Evolutionary conservation across 2,797 vertebrate genomes (phyloP), one percentile per base, ranked within the genome.

Genomic region (Parambassis ranga): DNA sequence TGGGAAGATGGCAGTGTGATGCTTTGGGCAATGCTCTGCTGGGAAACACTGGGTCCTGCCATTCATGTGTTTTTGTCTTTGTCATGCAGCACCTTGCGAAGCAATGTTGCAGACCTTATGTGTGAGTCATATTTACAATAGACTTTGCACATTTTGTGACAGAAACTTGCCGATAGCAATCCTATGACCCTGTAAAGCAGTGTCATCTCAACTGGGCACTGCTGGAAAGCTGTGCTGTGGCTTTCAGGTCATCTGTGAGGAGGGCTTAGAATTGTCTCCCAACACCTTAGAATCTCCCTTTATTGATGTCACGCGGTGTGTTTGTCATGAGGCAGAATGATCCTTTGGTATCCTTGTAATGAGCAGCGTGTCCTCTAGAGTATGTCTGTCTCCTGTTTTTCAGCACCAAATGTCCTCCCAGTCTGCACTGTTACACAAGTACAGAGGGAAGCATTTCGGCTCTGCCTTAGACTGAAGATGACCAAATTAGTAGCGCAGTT

Each of bases 401-500:
- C 13, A 22, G 23, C 39, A 43, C 4, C 14, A 15, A 1, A 28
- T 26, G 5, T 28, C n/a, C 8, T 35, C 19, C 22, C 15, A 33
- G 24, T 4, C 24, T 22, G 10, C 14, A 20, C n/a, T 36, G 38
- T 39, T 23, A 28, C 30, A 35, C 20, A 65, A 36, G 13, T n/a
- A 11, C 22, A 44, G 35, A 48, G 3, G 3, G 5, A 55, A 33
- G 43, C 35, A 39, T 65, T 46, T 48, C 15, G 37, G 23, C 5
- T 32, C 20, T 37, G 15, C 30, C 26, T 28, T 24, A 13, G 13
- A 75, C 30, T 42, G 8, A 30, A 35, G 22, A 43, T 18, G 20
- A 51, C 42, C 44, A 67, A 30, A 42, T 65, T 67, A 61, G 44
- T 19, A 28, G 50, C 35, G 35, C 15, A 41, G 35, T 52, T 58